Evolutionary conservation across 35 echinoderm and acorn worm genomes (phyloP), one percentile per base, ranked within the genome.

Genomic region (Lytechinus pictus): DNA sequence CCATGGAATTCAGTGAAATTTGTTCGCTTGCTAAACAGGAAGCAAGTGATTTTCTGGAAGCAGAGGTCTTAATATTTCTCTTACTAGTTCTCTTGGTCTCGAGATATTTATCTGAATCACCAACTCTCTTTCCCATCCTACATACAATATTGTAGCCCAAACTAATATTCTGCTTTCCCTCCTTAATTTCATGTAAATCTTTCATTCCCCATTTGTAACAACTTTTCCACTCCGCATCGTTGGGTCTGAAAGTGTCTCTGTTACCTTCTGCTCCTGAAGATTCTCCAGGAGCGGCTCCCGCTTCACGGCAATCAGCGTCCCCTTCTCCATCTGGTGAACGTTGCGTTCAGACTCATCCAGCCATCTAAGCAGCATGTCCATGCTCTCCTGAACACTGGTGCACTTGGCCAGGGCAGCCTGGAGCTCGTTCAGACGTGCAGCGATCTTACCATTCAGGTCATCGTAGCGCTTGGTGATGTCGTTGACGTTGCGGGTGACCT

Each of bases 281-380:
- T 99, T 99, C 90, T 98, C 96, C 53, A 99, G 94, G 9, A 99
- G 60, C 86, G 98, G 97, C 53, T 98, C 96, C 90, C 95, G 95
- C 94, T 99, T 97, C 53, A 97, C 88, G 16, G 95, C 95, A 27
- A 98, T 95, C 79, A 97, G 93, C 0, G 98, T 99, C 52, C 97
- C 98, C 54, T 98, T 99, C 94, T 95, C 95, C 96, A 99, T 97
- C 96, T 99, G 97, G 94, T 99, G 96, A 8, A 96, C 93, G 16
- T 98, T 98, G 16, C 95, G 60, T 60, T 99, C 98, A 27, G 97
- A 95, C 60, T 97, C 97, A 95, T 99, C 98, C 96, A 99, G 86
- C 98, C 98, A 99, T n/a, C 94, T 71, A 10, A 98, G 93, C 27
- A 99, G 95, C 55, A 97, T 94, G 19, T 99, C 97, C 51, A 97